These are phyloP conservation scores for Drosophila macrospina DNA, from an alignment of 2,888 invertebrate genomes.

Conservation along the genomic window DNA sequence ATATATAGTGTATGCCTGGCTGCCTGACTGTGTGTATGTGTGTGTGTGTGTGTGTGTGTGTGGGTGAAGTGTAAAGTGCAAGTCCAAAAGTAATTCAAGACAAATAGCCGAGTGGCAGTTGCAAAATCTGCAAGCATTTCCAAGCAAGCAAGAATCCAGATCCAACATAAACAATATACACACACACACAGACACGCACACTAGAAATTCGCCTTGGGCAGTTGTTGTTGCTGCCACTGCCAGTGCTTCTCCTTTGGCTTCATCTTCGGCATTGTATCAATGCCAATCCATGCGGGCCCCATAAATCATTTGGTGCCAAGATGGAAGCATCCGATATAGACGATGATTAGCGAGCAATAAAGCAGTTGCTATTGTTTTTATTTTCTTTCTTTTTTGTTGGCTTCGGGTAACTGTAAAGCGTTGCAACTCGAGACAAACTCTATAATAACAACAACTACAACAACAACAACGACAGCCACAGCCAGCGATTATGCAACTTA, in stretches of 20 bases:
- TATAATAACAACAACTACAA: background rate
- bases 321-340: slow-evolving; percentile 54
- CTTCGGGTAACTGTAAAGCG: slow-evolving; percentile 16
- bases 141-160: slow-evolving; percentile 24
- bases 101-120: slow-evolving; percentile 65
- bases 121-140: slow-evolving; percentile 62
- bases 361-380: slow-evolving; percentile 44
- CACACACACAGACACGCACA: slow-evolving; percentile 1
- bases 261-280: slow-evolving; percentile 58
- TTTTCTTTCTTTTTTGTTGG: background rate
- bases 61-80: slow-evolving; percentile 49
- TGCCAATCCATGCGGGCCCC: slow-evolving; percentile 67
- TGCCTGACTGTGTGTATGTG: background rate
- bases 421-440: slow-evolving; percentile 2
- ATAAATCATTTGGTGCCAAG: slow-evolving; percentile 72
- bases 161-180: slow-evolving; percentile 23
- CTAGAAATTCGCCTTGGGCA: background rate
- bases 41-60: slow-evolving; percentile 22
- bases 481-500: slow-evolving; percentile 42
- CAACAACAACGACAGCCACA: slow-evolving; percentile 1
- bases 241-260: background rate
- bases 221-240: background rate
- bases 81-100: slow-evolving; percentile 69
- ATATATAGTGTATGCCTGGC: background rate
- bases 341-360: slow-evolving; percentile 69